A percentile compares a stretch with the other conserved stretches of the same genome.
These are phyloP conservation scores for Abrostola tripartita DNA, from an alignment of 2,888 invertebrate genomes.

Conservation along the genomic window DNA sequence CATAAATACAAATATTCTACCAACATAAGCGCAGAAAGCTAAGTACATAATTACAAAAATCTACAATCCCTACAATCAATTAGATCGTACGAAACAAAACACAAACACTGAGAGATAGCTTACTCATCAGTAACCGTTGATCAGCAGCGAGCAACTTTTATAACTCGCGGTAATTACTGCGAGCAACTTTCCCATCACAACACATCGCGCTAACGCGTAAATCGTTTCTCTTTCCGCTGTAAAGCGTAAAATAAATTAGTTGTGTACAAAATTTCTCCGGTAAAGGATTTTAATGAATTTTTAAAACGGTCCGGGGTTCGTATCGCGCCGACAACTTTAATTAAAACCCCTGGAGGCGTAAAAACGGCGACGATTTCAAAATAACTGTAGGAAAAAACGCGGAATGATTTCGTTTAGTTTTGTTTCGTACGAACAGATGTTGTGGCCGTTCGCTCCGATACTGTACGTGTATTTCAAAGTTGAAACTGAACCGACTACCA, in stretches of 20 bases:
- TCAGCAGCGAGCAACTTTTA: not conserved
- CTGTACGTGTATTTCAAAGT: conserved; percentile 32
- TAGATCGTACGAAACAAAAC: not conserved
- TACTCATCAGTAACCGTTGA: not conserved
- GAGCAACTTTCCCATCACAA: conserved; percentile 34
- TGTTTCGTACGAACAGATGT: conserved; percentile 62
- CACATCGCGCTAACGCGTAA: conserved; percentile 39
- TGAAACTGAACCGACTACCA: conserved; percentile 7
- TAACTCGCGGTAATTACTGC: conserved; percentile 32
- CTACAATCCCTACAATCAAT: too few relatives aligned
- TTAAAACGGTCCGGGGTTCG: conserved; percentile 69
- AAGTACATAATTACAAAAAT: too few relatives aligned
- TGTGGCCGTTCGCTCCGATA: conserved; percentile 29
- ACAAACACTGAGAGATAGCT: not conserved
- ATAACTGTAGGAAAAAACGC: conserved; percentile 69
- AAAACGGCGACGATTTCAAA: conserved; percentile 74
- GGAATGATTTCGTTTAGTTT: conserved; percentile 66
- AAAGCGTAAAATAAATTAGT: conserved; percentile 62
- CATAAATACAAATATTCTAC: too few relatives aligned
- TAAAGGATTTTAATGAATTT: conserved; percentile 78
- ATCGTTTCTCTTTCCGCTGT: conserved; percentile 49
- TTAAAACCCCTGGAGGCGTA: conserved; percentile 76
- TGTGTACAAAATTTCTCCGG: conserved; percentile 65
- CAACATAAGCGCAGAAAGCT: too few relatives aligned
- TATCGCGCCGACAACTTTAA: conserved; percentile 77